Conservation (phyloP, 2,888 invertebrate species). For the Parnassius orleans region DNA sequence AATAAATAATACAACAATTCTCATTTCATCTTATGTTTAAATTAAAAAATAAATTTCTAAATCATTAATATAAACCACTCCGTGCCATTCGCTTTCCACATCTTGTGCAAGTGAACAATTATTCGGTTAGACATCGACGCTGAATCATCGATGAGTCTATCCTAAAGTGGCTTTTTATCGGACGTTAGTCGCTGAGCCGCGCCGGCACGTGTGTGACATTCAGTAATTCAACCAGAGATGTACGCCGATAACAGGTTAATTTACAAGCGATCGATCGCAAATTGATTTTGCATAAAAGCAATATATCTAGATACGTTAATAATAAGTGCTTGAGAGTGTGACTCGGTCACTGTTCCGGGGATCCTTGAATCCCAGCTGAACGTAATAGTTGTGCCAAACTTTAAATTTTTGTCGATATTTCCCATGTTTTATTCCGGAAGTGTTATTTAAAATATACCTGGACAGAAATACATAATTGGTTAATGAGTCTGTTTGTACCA, state of each 20-base stretch:
- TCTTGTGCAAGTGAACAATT: slow-evolving; percentile 72
- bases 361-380: too few relatives aligned
- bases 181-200: slow-evolving; percentile 48
- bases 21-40: too few relatives aligned
- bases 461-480: too few relatives aligned
- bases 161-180: slow-evolving; percentile 73
- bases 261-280: slow-evolving; percentile 6
- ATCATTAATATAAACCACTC: slow-evolving; percentile 42
- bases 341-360: too few relatives aligned
- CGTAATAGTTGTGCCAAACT: too few relatives aligned
- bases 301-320: too few relatives aligned
- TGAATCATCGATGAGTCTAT: slow-evolving; percentile 81
- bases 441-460: too few relatives aligned
- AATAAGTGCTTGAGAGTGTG: too few relatives aligned
- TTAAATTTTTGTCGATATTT: too few relatives aligned
- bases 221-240: slow-evolving; percentile 19
- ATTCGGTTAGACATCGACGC: slow-evolving; percentile 63
- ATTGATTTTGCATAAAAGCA: slow-evolving; percentile 5
- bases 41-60: background rate
- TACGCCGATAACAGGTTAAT: slow-evolving; percentile 21
- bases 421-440: too few relatives aligned
- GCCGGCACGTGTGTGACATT: slow-evolving; percentile 41
- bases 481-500: too few relatives aligned
- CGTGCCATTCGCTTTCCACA: slow-evolving; percentile 53
- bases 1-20: too few relatives aligned